Base-by-base conservation (phyloP, 2,113 vertebrate genomes). In the Tylochromis polylepis region DNA sequence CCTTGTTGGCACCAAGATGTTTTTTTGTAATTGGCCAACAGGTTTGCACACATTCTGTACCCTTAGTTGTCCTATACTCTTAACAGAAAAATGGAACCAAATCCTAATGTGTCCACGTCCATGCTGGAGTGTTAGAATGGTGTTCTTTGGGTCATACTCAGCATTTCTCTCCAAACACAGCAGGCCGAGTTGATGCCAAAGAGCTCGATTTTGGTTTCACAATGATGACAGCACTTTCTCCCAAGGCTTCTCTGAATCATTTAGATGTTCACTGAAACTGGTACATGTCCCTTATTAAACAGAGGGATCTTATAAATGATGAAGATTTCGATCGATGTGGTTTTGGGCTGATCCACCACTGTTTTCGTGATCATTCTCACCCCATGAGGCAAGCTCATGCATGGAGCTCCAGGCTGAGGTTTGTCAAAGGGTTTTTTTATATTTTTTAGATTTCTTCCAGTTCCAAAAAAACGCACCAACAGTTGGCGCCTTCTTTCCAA, bases 151-250 rank as follows among this genome's bases (percentile, higher is more conserved):
- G 16, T 62, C 18, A 34, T 36, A 36, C 59, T 34, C 29, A 11
- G 59, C 29, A 34, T 62, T 62, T 62, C 59, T 62, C 29, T 62
- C 2, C 59, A 11, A 62, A 34, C 59, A 11, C 59, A 62, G 59
- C 9, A 62, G 29, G 59, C 59, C 2, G 1, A 0, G 29, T 62
- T 34, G 5, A 34, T 11, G 5, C 9, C 16, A 20, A 60, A 60
- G 29, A 60, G 16, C 16, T 60, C 2, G 0, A 34, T 62, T 62
- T 62, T 34, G 59, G 59, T 34, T 62, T 62, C 9, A 62, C 11
- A 62, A 36, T 62, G 3, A 62, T 0, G 16, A 34, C 29, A 36
- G 0, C 59, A 20, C 29, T 62, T 36, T 36, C 59, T 62, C 10
- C 0, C 16, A 62, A 0, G 7, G 29, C 16, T 34, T 11, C 59